Evolutionary conservation across 2,888 invertebrate genomes (phyloP).

Genomic region (Drosophila koepferae): DNA sequence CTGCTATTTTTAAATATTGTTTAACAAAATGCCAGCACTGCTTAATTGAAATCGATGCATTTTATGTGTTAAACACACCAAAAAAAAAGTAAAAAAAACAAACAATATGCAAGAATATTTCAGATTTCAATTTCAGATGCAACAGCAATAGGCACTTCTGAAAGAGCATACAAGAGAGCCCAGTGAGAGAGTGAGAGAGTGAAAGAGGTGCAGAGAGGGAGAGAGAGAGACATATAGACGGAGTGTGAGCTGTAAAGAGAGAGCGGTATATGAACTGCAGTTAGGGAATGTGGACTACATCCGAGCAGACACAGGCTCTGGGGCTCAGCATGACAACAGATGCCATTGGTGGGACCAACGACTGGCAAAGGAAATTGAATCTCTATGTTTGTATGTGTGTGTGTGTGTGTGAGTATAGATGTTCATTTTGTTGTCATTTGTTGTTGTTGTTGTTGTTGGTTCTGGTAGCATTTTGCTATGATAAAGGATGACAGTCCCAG

Average conservation of each 20-base stretch:
- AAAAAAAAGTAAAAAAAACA: conserved; percentile 12
- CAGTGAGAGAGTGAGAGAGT: conserved; percentile 24
- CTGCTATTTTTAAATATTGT: conserved; percentile 29
- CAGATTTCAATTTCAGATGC: conserved; percentile 81
- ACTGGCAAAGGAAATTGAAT: conserved; percentile 75
- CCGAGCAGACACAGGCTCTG: conserved; percentile 22
- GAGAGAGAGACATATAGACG: conserved; percentile 22
- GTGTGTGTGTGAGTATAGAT: conserved; percentile 4
- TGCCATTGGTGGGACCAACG: conserved; percentile 47
- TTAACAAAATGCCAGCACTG: conserved; percentile 57
- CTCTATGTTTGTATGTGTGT: conserved; percentile 37
- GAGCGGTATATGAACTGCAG: conserved; percentile 21
- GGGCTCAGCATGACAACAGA: conserved; percentile 36
- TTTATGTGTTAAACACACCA: conserved; percentile 47
- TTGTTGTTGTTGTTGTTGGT: conserved; percentile 16
- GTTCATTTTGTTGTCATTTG: no score
- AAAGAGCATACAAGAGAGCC: conserved; percentile 65
- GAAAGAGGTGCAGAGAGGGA: conserved; percentile 23
- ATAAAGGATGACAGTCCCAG: conserved; percentile 15
- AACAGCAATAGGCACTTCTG: conserved; percentile 80
- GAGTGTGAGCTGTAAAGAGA: neutral
- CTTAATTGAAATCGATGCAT: conserved; percentile 65
- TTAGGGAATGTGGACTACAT: conserved; percentile 20
- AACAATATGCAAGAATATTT: conserved; percentile 30
- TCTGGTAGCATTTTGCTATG: conserved; percentile 3